phyloP scores from a whole-genome alignment of 2,797 vertebrate genomes.

The Rhadinocentrus ornatus region DNA sequence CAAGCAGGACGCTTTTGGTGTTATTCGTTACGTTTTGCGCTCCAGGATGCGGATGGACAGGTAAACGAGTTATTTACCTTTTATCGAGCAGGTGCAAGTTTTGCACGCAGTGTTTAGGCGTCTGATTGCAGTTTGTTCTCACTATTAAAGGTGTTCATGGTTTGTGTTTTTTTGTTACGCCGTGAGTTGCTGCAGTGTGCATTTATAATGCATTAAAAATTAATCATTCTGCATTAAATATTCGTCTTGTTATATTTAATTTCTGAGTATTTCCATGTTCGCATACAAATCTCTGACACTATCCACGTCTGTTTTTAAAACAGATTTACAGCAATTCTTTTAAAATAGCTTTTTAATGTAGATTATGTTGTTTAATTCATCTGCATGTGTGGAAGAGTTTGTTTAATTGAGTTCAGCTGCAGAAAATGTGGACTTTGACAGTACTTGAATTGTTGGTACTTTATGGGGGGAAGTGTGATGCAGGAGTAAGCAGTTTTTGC shows the following conservation, averaged over 20 bases:
- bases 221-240: not conserved
- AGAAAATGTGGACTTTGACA: constrained; percentile 29
- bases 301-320: not conserved
- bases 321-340: not conserved
- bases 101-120: not conserved
- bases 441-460: constrained; percentile 33
- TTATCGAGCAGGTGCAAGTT: constrained; percentile 39
- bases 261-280: not conserved
- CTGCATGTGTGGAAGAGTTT: constrained; percentile 30
- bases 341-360: not conserved
- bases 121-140: not conserved
- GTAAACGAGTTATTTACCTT: constrained; percentile 63
- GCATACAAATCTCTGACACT: not conserved
- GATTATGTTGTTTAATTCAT: not conserved
- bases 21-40: constrained; percentile 80
- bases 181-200: not conserved
- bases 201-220: not conserved
- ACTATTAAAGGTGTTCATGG: not conserved
- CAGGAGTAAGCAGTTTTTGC: constrained; percentile 46
- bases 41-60: constrained; percentile 74
- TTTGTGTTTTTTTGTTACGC: not conserved
- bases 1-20: constrained; percentile 81
- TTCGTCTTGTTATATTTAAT: not conserved
- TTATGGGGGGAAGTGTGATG: constrained; percentile 67
- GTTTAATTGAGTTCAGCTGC: constrained; percentile 24